Evolutionary conservation across 2,797 vertebrate genomes (phyloP), one percentile per base, ranked within the genome.

Genomic region (Philypnodon macrostomus): DNA sequence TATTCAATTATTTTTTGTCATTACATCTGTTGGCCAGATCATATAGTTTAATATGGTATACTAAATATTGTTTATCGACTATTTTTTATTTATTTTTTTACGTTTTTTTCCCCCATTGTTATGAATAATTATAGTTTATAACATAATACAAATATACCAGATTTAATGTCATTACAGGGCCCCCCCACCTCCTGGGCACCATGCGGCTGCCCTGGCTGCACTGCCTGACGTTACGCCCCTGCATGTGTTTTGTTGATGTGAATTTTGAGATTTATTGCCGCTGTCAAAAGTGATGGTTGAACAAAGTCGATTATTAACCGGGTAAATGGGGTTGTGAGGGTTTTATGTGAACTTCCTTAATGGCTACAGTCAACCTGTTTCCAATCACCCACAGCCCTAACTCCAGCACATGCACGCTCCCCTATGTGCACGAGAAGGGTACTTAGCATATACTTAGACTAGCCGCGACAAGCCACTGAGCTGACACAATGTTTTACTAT

Each of bases 161-260:
- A n/a, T n/a, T n/a, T n/a, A n/a, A n/a, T n/a, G n/a, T n/a, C n/a
- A n/a, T n/a, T n/a, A n/a, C n/a, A n/a, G n/a, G n/a, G n/a, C n/a
- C n/a, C n/a, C n/a, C n/a, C n/a, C n/a, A n/a, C n/a, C n/a, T n/a
- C n/a, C n/a, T n/a, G n/a, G n/a, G n/a, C n/a, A n/a, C n/a, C n/a
- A n/a, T n/a, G n/a, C n/a, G n/a, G n/a, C n/a, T n/a, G n/a, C n/a
- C n/a, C n/a, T n/a, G n/a, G n/a, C n/a, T n/a, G n/a, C n/a, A n/a
- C n/a, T n/a, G n/a, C n/a, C n/a, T n/a, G n/a, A n/a, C n/a, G n/a
- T n/a, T n/a, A n/a, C n/a, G n/a, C n/a, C n/a, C n/a, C 93, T 94
- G 93, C 95, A 94, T 96, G 96, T 96, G 96, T 94, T 97, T 93
- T 95, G 94, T 95, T 96, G 94, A 95, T 95, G 95, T 98, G 95